Percentiles rank a stretch among this genome's conserved stretches.
phyloP scores from a whole-genome alignment of 1,140 invertebrate genomes.

The Globodera ellingtonae region DNA sequence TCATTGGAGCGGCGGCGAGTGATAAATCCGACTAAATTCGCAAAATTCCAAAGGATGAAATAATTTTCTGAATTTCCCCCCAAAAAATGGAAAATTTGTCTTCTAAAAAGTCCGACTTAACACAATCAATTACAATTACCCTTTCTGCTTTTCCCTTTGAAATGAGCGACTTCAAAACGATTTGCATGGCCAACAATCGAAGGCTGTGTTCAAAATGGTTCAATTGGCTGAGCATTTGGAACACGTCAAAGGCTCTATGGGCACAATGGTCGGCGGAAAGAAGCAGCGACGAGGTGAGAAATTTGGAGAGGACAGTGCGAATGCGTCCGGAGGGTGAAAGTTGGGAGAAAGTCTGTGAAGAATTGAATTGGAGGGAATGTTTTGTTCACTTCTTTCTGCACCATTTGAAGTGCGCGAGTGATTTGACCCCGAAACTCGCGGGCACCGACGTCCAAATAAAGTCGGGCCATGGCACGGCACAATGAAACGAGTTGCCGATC shows the following conservation, averaged over 20 bases:
- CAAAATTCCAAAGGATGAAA: no score
- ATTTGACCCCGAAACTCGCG: neutral
- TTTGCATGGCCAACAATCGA: neutral
- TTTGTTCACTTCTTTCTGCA: neutral
- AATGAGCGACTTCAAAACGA: neutral
- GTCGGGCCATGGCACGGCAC: neutral
- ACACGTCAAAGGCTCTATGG: neutral
- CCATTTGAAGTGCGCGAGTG: neutral
- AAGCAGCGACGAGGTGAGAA: neutral
- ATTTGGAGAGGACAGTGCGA: neutral
- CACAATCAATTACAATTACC: no score
- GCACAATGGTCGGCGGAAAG: neutral
- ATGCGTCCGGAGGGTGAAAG: neutral
- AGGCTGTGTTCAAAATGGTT: neutral
- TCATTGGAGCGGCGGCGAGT: neutral
- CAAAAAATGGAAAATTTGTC: no score
- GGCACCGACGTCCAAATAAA: neutral
- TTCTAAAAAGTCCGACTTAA: no score
- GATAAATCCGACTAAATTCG: neutral
- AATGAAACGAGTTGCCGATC: neutral
- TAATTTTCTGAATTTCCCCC: no score
- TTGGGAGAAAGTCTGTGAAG: neutral
- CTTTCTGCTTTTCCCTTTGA: neutral
- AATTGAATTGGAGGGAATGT: neutral
- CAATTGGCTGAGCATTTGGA: neutral